These are phyloP conservation scores for Ailurus styani DNA, from an alignment of 2,113 vertebrate species.

Conservation along the genomic window DNA sequence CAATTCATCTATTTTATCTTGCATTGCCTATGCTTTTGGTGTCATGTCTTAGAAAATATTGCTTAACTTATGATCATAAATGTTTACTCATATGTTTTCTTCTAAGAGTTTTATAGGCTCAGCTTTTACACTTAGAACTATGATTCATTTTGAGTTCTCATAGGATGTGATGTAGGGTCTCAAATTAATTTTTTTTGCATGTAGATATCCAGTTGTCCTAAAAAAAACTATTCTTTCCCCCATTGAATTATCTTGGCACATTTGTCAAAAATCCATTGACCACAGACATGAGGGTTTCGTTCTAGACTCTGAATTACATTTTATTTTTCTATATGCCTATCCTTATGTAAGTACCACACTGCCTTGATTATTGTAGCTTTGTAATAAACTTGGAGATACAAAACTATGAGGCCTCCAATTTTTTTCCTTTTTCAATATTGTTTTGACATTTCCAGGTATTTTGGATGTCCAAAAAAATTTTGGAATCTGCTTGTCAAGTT, in stretches of 20 bases:
- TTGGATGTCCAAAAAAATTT: background rate
- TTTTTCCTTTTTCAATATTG: background rate
- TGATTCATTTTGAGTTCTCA: background rate
- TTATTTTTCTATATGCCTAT: background rate
- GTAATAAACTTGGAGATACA: background rate
- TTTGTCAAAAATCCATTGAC: background rate
- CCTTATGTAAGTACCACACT: background rate
- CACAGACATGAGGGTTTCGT: background rate
- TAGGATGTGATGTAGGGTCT: background rate
- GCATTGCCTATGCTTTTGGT: background rate
- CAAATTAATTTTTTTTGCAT: background rate
- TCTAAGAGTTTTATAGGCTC: background rate
- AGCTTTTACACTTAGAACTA: background rate
- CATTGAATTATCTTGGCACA: background rate
- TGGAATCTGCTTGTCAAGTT: background rate
- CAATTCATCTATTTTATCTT: background rate
- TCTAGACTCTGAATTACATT: background rate
- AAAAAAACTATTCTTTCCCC: background rate
- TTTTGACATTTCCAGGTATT: background rate
- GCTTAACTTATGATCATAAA: background rate
- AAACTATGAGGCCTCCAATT: background rate
- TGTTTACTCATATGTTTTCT: background rate
- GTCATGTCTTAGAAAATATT: background rate
- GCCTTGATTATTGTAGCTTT: background rate
- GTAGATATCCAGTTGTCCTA: background rate